These are phyloP conservation scores for Andricus curvator DNA, from an alignment of 2,888 invertebrate species.

Conservation along the genomic window DNA sequence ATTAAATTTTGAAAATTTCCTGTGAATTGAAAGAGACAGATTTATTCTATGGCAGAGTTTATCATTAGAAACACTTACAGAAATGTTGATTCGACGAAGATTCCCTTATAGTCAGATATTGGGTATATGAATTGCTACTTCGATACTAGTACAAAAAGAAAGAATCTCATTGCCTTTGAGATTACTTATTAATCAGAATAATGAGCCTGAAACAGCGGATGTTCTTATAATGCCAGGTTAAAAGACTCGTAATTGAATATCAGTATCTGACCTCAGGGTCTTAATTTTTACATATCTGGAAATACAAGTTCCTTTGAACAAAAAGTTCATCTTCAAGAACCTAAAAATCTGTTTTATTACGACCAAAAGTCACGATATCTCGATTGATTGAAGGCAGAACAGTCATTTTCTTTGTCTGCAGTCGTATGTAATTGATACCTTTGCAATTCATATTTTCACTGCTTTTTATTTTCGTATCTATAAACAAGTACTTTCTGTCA, in stretches of 20 bases:
- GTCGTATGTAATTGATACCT: too few relatives aligned
- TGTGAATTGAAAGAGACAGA: too few relatives aligned
- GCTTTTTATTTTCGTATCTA: too few relatives aligned
- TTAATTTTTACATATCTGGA: not conserved
- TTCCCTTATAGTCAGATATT: not conserved
- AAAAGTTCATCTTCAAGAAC: not conserved
- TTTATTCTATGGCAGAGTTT: too few relatives aligned
- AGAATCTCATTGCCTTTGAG: constrained; percentile 43
- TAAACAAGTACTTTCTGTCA: not conserved
- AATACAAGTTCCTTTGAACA: not conserved
- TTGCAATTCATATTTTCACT: too few relatives aligned
- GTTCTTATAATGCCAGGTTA: constrained; percentile 25
- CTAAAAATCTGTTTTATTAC: not conserved
- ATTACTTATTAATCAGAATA: constrained; percentile 63
- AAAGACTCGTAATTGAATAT: constrained; percentile 22
- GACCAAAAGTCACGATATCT: not conserved
- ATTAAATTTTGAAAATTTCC: too few relatives aligned
- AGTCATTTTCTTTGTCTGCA: not conserved
- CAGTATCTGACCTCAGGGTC: not conserved
- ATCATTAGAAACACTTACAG: too few relatives aligned
- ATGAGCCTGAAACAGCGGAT: constrained; percentile 43
- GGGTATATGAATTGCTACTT: not conserved
- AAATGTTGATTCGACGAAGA: not conserved
- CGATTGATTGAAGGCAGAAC: not conserved
- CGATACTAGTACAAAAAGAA: not conserved